phyloP scores from a whole-genome alignment of 2,888 invertebrate species.

The Pyrrhosoma nymphula region DNA sequence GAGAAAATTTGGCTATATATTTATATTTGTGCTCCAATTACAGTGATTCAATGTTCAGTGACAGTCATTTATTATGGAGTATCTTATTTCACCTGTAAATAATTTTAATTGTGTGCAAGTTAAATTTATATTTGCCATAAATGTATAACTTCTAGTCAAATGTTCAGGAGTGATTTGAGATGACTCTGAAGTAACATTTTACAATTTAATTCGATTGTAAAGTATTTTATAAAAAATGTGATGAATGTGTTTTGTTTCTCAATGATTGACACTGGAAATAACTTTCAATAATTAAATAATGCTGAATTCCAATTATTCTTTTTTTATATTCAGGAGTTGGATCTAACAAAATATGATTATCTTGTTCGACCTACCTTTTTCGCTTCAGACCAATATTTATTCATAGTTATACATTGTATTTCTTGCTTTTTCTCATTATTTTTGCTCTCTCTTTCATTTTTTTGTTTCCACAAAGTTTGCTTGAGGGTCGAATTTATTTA shows the following conservation, averaged over 20 bases:
- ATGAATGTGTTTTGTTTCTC: neutral
- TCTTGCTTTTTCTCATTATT: no score
- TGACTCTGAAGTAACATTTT: neutral
- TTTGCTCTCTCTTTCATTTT: no score
- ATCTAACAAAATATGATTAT: no score
- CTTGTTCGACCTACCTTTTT: no score
- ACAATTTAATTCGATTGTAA: neutral
- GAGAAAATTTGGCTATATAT: neutral
- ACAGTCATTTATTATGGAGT: neutral
- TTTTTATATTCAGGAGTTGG: no score
- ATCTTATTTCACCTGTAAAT: neutral
- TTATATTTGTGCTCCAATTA: neutral
- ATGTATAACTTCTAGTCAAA: conserved; percentile 6
- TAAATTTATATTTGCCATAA: neutral
- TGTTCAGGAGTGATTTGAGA: neutral
- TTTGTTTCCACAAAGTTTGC: no score
- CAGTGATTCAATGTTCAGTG: neutral
- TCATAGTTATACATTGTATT: no score
- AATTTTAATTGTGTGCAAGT: neutral
- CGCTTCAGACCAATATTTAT: no score
- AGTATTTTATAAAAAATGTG: neutral
- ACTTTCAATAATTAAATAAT: no score
- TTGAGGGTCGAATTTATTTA: no score
- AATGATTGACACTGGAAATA: neutral
- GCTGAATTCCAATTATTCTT: no score